Conservation (phyloP, 2,888 invertebrate species). For the Lithophane leautieri region DNA sequence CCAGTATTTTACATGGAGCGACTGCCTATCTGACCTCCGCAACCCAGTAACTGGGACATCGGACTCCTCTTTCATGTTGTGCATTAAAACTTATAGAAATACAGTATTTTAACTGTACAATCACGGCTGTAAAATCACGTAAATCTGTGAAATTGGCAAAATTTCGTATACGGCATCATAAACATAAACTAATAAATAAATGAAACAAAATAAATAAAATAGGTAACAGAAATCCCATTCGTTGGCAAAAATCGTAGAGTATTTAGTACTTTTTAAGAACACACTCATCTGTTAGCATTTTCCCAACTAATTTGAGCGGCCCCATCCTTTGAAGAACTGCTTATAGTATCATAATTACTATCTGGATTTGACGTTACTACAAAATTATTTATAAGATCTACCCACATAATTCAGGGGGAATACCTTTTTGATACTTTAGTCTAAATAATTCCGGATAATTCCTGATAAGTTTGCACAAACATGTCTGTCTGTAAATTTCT, state of each 20-base stretch:
- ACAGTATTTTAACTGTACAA: too few species aligned
- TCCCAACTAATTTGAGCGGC: background rate
- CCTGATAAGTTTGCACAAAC: constrained; percentile 31
- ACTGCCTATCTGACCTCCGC: too few species aligned
- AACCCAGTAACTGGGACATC: too few species aligned
- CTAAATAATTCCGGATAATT: constrained; percentile 12
- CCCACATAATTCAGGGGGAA: constrained; percentile 29
- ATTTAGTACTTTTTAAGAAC: background rate
- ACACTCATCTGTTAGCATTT: background rate
- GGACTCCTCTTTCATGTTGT: too few species aligned
- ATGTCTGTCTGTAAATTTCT: constrained; percentile 27
- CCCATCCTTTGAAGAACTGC: background rate
- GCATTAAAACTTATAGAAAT: too few species aligned
- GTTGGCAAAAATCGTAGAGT: background rate
- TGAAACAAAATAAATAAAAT: too few species aligned
- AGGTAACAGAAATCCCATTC: background rate
- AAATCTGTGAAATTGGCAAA: too few species aligned
- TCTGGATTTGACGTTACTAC: background rate
- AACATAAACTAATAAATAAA: too few species aligned
- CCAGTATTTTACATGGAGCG: too few species aligned
- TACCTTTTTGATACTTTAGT: constrained; percentile 24
- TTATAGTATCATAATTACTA: background rate
- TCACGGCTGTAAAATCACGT: too few species aligned
- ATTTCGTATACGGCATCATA: too few species aligned
- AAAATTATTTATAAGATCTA: background rate